phyloP scores from a whole-genome alignment of 2,888 invertebrate species.

The Hymenopus coronatus region DNA sequence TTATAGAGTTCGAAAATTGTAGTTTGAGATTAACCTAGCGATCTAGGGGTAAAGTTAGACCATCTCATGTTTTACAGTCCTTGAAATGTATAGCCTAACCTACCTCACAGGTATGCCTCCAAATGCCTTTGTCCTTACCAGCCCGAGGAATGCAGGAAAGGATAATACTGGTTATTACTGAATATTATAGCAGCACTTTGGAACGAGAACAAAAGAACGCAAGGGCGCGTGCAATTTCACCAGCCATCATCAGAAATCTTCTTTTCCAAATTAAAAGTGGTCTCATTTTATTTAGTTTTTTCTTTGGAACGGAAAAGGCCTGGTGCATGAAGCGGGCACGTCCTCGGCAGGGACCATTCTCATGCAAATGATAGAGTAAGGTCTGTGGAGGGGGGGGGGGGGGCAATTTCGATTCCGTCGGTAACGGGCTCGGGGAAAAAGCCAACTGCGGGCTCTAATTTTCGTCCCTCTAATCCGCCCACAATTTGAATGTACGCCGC shows the following conservation, averaged over 20 bases:
- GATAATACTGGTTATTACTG: neutral
- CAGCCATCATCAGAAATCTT: conserved; percentile 14
- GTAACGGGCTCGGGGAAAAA: neutral
- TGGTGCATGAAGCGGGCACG: neutral
- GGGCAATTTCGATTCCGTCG: conserved; percentile 7
- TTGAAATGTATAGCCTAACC: too few relatives aligned
- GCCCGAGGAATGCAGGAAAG: neutral
- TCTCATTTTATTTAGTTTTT: conserved; percentile 2
- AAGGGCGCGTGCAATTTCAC: conserved; percentile 9
- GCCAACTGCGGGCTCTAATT: conserved; percentile 37
- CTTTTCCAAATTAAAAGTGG: conserved; percentile 17
- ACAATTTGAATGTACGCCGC: conserved; percentile 13
- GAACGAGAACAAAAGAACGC: neutral
- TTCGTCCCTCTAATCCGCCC: conserved; percentile 38
- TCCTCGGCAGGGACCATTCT: neutral
- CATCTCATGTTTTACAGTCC: too few relatives aligned
- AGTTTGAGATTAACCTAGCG: too few relatives aligned
- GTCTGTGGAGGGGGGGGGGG: neutral
- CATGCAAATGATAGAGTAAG: conserved; percentile 21
- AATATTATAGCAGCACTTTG: neutral
- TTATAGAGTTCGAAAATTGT: too few relatives aligned
- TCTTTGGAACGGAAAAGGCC: neutral
- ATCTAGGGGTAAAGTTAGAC: too few relatives aligned
- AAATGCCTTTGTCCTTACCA: neutral
- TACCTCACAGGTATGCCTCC: too few relatives aligned